Conservation (phyloP, 2,888 invertebrate species). For the Muschampia plurimacula region DNA sequence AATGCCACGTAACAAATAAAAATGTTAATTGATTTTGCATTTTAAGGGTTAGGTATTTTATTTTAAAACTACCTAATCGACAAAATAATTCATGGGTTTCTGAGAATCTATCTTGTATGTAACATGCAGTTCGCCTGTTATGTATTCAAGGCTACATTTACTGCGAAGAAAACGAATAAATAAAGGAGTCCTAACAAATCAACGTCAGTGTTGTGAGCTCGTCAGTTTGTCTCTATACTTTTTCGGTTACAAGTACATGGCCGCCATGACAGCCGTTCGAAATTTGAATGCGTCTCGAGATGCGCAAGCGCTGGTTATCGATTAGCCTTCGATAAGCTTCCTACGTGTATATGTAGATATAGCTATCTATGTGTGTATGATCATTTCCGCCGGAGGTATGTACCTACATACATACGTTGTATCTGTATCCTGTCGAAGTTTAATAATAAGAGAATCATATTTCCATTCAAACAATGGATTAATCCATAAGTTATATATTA, state of each 20-base stretch:
- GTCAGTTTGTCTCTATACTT: constrained; percentile 46
- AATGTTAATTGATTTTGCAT: no score
- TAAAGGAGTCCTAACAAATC: constrained; percentile 60
- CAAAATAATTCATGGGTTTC: not conserved
- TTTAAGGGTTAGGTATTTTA: constrained; percentile 1
- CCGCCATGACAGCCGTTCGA: constrained; percentile 78
- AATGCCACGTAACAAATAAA: no score
- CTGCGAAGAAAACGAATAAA: constrained; percentile 36
- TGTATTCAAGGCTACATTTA: constrained; percentile 18
- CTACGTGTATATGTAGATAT: constrained; percentile 56
- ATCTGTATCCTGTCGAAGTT: constrained; percentile 60
- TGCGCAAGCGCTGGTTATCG: constrained; percentile 72
- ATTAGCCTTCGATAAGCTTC: constrained; percentile 77
- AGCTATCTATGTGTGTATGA: constrained; percentile 50
- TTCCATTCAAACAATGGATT: constrained; percentile 39
- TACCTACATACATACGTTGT: constrained; percentile 49
- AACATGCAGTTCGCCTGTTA: constrained; percentile 22
- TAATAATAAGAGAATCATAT: constrained; percentile 29
- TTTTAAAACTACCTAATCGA: not conserved
- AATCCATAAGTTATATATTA: constrained; percentile 11
- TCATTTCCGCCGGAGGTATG: constrained; percentile 67
- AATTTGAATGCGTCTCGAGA: constrained; percentile 82
- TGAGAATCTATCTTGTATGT: constrained; percentile 12
- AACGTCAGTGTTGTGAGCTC: constrained; percentile 68
- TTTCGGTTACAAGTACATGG: constrained; percentile 60